A percentile compares a stretch with the other conserved stretches of the same genome.
phyloP scores from a whole-genome alignment of 2,797 vertebrate genomes.

The Hybognathus amarus region DNA sequence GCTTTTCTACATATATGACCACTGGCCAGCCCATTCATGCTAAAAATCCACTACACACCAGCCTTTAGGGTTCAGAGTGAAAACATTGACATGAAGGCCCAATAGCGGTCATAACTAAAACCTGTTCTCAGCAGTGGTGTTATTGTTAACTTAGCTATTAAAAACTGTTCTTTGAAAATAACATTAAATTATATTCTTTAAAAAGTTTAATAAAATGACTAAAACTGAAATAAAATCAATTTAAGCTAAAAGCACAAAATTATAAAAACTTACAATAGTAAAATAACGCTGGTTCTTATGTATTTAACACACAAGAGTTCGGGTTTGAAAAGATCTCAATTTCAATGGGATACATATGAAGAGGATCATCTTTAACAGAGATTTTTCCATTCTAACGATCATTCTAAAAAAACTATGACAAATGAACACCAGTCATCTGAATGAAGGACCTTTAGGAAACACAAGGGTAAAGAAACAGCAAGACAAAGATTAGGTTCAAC shows the following conservation, averaged over 20 bases:
- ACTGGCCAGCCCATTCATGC: background rate
- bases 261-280: no score
- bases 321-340: background rate
- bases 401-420: background rate
- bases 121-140: background rate
- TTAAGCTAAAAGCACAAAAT: no score
- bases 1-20: background rate
- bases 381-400: background rate
- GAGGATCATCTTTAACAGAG: background rate
- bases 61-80: background rate
- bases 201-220: no score
- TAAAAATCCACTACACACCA: conserved; percentile 14
- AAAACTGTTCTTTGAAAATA: background rate
- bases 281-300: background rate
- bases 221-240: no score
- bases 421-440: background rate
- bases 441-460: background rate
- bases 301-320: background rate
- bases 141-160: background rate
- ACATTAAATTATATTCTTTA: background rate
- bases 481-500: background rate
- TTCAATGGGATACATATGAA: background rate
- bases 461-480: background rate
- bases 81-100: background rate
- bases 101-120: background rate